These are phyloP conservation scores for Papilio dardanus DNA, from an alignment of 1,140 invertebrate species.

Conservation along the genomic window DNA sequence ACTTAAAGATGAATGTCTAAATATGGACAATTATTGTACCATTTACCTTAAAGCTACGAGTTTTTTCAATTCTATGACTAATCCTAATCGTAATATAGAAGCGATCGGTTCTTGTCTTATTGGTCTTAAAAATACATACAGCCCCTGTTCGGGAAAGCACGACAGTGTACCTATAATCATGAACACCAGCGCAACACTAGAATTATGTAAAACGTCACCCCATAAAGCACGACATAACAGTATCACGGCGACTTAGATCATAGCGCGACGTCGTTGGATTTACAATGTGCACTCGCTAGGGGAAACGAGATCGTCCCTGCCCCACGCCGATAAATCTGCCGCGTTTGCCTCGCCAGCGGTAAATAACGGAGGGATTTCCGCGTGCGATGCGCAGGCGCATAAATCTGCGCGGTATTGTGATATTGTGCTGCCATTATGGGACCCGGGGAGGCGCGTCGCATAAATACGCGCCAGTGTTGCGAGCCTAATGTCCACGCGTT, in stretches of 20 bases:
- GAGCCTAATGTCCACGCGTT: conserved; percentile 43
- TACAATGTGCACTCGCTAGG: conserved; percentile 64
- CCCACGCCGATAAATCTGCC: conserved; percentile 77
- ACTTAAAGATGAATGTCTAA: not conserved
- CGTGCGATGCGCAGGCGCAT: conserved; percentile 78
- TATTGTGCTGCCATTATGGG: conserved; percentile 81
- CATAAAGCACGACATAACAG: conserved; percentile 50
- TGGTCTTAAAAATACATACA: not conserved
- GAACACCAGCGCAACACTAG: conserved; percentile 46
- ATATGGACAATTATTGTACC: not conserved
- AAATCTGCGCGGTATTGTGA: conserved; percentile 81
- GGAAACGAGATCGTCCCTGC: conserved; percentile 74
- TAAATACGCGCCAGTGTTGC: conserved; percentile 67
- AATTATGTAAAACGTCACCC: conserved; percentile 59
- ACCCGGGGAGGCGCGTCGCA: conserved; percentile 68
- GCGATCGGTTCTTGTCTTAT: not conserved
- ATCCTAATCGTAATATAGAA: not conserved
- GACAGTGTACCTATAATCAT: conserved; percentile 1
- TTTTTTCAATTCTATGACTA: not conserved
- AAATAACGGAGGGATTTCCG: conserved; percentile 82
- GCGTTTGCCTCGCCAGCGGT: conserved; percentile 80
- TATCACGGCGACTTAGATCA: conserved; percentile 51
- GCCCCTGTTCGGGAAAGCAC: not conserved
- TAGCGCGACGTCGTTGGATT: conserved; percentile 51
- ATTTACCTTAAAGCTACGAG: not conserved